phyloP scores from a whole-genome alignment of 2,113 vertebrate genomes.

The Bubo blakistoni region DNA sequence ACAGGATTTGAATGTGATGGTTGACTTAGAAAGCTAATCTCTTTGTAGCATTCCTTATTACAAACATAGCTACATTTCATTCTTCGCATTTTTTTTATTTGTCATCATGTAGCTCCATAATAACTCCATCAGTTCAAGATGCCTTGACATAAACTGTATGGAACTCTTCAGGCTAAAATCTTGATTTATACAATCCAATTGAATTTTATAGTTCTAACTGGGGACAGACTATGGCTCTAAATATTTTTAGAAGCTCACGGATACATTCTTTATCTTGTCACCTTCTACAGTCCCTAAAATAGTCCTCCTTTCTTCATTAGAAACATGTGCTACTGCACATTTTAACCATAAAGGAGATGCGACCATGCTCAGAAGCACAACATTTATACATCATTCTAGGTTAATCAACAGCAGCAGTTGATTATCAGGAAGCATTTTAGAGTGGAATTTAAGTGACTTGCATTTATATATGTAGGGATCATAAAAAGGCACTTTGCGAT shows the following conservation, averaged over 20 bases:
- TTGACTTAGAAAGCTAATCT: neutral
- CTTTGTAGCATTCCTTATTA: neutral
- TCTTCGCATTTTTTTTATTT: neutral
- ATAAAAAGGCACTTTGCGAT: neutral
- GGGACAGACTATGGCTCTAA: neutral
- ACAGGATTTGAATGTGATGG: neutral
- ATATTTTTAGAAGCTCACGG: neutral
- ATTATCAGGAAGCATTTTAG: neutral
- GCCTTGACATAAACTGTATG: neutral
- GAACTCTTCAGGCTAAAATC: neutral
- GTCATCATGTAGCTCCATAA: neutral
- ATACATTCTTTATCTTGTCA: neutral
- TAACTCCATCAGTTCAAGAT: neutral
- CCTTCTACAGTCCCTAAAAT: neutral
- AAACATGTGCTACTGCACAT: neutral
- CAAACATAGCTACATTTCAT: neutral
- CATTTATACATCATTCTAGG: neutral
- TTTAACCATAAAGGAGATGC: neutral
- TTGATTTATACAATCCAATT: neutral
- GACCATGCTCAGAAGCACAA: neutral
- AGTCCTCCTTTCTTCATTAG: neutral
- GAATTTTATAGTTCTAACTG: neutral
- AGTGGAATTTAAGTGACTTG: neutral
- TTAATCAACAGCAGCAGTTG: neutral
- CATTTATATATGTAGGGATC: neutral